Evolutionary conservation across 2,113 vertebrate genomes (phyloP).

Genomic region (Cryptomyrus ogoouensis): DNA sequence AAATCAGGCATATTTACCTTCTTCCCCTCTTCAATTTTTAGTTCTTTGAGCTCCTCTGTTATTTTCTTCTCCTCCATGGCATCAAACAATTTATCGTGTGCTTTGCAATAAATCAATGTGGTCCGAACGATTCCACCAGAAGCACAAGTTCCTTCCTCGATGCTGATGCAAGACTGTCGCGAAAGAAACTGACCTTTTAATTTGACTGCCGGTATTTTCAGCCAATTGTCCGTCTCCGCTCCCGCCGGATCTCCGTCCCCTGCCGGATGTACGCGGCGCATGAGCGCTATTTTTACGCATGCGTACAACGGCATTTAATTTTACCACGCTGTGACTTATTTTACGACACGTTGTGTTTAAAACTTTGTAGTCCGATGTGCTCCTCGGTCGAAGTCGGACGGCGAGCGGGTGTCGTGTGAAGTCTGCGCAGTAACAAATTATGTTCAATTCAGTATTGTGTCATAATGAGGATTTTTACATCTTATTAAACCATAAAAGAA

Average conservation of each 20-base stretch:
- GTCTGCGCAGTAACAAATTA: not conserved
- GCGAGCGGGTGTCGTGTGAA: not conserved
- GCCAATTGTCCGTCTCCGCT: not conserved
- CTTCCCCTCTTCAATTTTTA: slow-evolving; percentile 49
- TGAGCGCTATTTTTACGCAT: not conserved
- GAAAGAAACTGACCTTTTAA: slow-evolving; percentile 15
- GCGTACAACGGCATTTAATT: not conserved
- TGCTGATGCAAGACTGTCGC: slow-evolving; percentile 38
- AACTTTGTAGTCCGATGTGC: not conserved
- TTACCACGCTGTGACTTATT: not conserved
- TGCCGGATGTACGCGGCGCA: not conserved
- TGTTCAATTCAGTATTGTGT: not conserved
- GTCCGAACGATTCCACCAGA: not conserved
- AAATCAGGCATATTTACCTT: slow-evolving; percentile 44
- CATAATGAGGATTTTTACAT: not conserved
- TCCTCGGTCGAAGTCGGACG: not conserved
- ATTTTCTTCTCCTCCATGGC: slow-evolving; percentile 51
- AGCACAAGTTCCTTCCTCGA: not conserved
- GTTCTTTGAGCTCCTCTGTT: slow-evolving; percentile 53
- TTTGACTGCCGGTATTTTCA: not conserved
- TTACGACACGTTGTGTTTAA: not conserved
- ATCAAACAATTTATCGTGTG: not conserved
- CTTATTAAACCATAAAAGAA: not conserved
- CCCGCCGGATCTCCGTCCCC: not conserved
- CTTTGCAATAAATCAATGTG: not conserved